phyloP scores from a whole-genome alignment of 2,113 vertebrate genomes.

The Corythornis cristatus region DNA sequence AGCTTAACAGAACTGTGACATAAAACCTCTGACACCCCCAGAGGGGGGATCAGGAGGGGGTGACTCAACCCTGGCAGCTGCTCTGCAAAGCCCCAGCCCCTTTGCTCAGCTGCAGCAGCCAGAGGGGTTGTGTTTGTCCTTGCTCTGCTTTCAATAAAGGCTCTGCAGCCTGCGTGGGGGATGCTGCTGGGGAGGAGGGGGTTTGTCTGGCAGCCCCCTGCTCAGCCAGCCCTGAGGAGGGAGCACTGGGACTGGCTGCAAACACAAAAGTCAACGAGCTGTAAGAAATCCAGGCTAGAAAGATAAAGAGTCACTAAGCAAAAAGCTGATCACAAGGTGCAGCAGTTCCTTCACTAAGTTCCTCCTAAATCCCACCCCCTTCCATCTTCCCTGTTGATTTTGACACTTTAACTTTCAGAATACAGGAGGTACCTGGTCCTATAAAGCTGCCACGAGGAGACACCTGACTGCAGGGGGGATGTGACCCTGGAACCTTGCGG shows the following conservation, averaged over 20 bases:
- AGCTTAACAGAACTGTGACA: background rate
- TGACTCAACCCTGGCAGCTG: background rate
- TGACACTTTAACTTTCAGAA: background rate
- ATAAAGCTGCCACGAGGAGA: fast-evolving
- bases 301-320: background rate
- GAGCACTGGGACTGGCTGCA: background rate
- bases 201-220: background rate
- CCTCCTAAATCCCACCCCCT: background rate
- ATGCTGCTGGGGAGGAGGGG: background rate
- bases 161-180: background rate
- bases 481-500: background rate
- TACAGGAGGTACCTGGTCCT: background rate
- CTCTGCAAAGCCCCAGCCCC: background rate
- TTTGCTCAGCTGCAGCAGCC: background rate
- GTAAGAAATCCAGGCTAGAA: background rate
- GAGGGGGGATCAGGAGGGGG: background rate
- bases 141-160: background rate
- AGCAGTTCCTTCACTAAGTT: background rate
- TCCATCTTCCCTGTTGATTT: background rate
- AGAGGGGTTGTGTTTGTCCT: background rate
- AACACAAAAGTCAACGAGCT: fast-evolving
- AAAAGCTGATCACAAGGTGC: background rate
- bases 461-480: background rate
- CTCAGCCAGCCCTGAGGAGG: too few relatives aligned
- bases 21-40: background rate